Percentiles rank a stretch among this genome's conserved stretches.
Conservation (phyloP, 2,888 invertebrate species). For the Camponotus fellah region DNA sequence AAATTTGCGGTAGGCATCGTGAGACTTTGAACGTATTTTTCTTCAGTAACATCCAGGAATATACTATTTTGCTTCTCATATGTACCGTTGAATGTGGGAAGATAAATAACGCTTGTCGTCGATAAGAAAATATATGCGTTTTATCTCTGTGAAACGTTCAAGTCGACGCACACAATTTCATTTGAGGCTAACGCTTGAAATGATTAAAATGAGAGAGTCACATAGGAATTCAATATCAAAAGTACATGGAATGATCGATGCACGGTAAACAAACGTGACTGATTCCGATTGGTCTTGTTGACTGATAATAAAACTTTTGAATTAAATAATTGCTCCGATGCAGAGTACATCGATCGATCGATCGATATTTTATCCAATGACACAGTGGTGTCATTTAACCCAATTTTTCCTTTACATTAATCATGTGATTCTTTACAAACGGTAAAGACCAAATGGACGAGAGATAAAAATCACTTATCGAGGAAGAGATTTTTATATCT, state of each 20-base stretch:
- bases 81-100: slow-evolving; percentile 31
- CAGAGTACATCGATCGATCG: neutral
- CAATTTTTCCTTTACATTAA: neutral
- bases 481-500: neutral
- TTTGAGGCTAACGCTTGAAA: neutral
- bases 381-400: neutral
- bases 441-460: neutral
- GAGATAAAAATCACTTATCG: neutral
- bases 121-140: slow-evolving; percentile 55
- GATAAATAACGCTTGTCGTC: slow-evolving; percentile 34
- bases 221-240: neutral
- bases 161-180: slow-evolving; percentile 38
- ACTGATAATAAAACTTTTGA: neutral
- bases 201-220: slow-evolving; percentile 29
- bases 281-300: neutral
- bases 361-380: neutral
- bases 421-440: neutral
- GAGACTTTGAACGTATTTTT: slow-evolving; percentile 7
- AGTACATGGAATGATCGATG: neutral
- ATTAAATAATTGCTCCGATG: neutral
- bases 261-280: slow-evolving; percentile 8
- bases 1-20: neutral
- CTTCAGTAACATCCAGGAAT: slow-evolving; percentile 27
- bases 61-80: slow-evolving; percentile 5
- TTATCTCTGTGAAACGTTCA: slow-evolving; percentile 51